Evolutionary conservation across 2,888 invertebrate species (phyloP).

Genomic region (Rhaphigaster nebulosa): DNA sequence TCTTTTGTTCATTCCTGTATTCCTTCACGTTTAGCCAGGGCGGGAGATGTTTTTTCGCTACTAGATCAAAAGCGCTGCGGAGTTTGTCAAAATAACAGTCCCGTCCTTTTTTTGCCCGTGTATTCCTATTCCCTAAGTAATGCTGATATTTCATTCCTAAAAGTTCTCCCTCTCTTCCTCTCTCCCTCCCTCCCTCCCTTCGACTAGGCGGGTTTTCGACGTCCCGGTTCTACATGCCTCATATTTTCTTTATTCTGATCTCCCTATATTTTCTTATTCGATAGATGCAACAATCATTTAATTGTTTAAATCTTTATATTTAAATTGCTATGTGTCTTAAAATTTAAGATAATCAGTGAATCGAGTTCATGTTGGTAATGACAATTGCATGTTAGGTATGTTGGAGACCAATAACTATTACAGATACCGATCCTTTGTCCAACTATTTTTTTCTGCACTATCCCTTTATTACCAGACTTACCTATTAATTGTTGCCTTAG

Average conservation of each 20-base stretch:
- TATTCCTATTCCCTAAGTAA: constrained; percentile 10
- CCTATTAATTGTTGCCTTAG: no score
- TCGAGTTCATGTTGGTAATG: no score
- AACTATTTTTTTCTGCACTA: no score
- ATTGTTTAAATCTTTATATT: no score
- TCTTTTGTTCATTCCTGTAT: background rate
- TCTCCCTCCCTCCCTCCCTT: background rate
- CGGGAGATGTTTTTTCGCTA: background rate
- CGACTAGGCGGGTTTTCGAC: background rate
- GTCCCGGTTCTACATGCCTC: background rate
- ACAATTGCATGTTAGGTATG: no score
- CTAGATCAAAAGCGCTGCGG: background rate
- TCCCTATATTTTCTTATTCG: background rate
- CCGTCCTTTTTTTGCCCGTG: background rate
- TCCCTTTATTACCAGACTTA: no score
- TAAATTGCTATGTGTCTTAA: no score
- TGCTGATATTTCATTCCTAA: constrained; percentile 24
- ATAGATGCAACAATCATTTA: background rate
- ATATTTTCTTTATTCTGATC: background rate
- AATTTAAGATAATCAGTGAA: no score
- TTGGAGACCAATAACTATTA: no score
- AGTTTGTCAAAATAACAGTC: constrained; percentile 19
- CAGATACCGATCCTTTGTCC: no score
- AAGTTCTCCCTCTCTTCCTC: no score
- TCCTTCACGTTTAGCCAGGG: background rate